These are phyloP conservation scores for Heteromormyrus szaboi DNA, from an alignment of 2,797 vertebrate genomes.

Conservation along the genomic window DNA sequence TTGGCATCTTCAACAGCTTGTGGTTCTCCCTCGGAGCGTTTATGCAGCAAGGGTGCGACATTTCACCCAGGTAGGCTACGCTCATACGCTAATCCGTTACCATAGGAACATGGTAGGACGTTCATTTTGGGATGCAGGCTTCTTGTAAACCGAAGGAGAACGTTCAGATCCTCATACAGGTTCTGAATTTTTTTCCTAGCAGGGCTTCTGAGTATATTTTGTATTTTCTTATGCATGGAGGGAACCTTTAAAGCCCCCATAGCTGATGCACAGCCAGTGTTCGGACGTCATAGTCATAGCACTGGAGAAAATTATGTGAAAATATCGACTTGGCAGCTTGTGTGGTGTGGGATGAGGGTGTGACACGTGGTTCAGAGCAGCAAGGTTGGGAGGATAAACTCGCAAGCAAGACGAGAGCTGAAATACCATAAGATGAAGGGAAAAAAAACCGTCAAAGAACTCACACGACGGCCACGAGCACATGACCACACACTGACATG, in stretches of 20 bases:
- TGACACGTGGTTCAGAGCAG: neutral
- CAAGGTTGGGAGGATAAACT: neutral
- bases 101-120: neutral
- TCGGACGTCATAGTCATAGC: neutral
- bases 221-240: neutral
- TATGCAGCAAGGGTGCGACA: slow-evolving; percentile 72
- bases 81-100: neutral
- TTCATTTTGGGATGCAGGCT: neutral
- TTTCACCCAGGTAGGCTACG: slow-evolving; percentile 64
- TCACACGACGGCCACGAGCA: neutral
- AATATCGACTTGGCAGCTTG: neutral
- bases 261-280: neutral
- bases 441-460: neutral
- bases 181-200: neutral
- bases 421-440: neutral
- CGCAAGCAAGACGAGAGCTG: neutral
- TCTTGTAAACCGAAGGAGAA: neutral
- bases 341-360: neutral
- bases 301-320: neutral
- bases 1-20: slow-evolving; percentile 70
- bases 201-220: neutral
- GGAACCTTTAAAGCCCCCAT: neutral
- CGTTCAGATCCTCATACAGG: neutral
- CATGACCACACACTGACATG: neutral
- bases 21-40: slow-evolving; percentile 66